These are phyloP conservation scores for Nasonia giraulti DNA, from an alignment of 1,140 invertebrate species.

Conservation along the genomic window DNA sequence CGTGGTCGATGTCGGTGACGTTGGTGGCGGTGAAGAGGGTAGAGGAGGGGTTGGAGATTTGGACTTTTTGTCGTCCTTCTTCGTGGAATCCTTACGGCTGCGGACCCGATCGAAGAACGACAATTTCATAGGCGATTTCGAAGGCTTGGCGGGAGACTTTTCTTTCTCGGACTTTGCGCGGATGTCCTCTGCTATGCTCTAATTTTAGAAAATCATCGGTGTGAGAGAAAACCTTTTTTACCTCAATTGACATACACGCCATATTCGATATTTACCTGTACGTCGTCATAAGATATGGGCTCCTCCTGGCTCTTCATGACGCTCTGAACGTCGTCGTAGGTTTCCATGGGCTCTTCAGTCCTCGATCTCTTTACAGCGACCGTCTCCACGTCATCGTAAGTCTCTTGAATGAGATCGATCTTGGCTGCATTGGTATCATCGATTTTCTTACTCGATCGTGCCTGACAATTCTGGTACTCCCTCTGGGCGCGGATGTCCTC, in stretches of 20 bases:
- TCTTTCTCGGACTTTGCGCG: conserved; percentile 13
- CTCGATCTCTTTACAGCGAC: conserved; percentile 1
- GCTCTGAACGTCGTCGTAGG: conserved; percentile 39
- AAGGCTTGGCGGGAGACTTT: not conserved
- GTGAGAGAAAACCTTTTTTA: no score
- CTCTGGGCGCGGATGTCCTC: conserved; percentile 62
- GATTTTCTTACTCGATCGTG: conserved; percentile 8
- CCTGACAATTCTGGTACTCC: conserved; percentile 62
- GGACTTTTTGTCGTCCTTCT: conserved; percentile 25
- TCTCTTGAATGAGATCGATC: conserved; percentile 52
- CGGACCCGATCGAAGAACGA: conserved; percentile 44
- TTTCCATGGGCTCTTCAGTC: conserved; percentile 12
- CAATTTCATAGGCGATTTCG: conserved; percentile 5
- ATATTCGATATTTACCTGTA: not conserved
- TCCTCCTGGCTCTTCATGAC: conserved; percentile 23
- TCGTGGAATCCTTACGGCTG: conserved; percentile 42
- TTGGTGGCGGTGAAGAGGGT: not conserved
- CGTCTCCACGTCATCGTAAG: conserved; percentile 61
- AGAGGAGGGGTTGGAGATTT: not conserved
- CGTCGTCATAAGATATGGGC: conserved; percentile 46
- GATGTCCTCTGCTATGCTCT: conserved; percentile 2
- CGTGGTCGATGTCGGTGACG: not conserved
- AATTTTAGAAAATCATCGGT: not conserved
- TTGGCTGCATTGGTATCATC: not conserved
- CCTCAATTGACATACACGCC: no score